Evolutionary conservation across 2,888 invertebrate species (phyloP), one percentile per base, ranked within the genome.

Genomic region (Agrotis ipsilon): DNA sequence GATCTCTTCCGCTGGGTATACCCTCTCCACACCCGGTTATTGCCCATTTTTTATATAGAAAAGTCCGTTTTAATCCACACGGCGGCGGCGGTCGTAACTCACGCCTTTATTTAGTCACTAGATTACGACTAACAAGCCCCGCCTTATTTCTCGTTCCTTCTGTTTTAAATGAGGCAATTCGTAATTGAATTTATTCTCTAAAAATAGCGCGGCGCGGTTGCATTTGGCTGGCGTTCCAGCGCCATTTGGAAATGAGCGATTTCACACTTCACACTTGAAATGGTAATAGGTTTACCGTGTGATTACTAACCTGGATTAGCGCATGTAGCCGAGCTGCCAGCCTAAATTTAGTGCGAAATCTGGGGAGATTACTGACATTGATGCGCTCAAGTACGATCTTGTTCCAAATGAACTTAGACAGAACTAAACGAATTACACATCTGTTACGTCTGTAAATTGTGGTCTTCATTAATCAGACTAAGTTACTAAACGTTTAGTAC

Each of bases 91-190:
- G 88, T 79, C 86, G 88, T 92, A 92, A 92, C 88, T 93, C 92
- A 90, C 85, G 86, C 90, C 90, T 92, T 93, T 94, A 91, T 94
- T 93, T 91, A 91, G 90, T 88, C 89, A 87, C 92, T 91, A 92
- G 91, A 93, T 92, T 92, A 92, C 84, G 82, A 85, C 84, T 87
- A 89, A 91, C 90, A 86, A 88, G 84, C 66, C 78, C 71, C 75
- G 68, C 80, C 81, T 86, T 88, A 82, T 87, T 88, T 87, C 82
- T 82, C 81, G 78, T 90, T 86, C 84, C 81, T 85, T 83, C 82
- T 76, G 81, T 83, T 82, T 80, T 79, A 83, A 82, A 81, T 84
- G 81, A 85, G 82, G 74, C 83, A 74, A 82, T 82, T 83, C 81
- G 75, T 80, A 78, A 84, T 86, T 83, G 71, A 83, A 87, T 87